Percentiles rank a stretch among this genome's conserved stretches.
These are phyloP conservation scores for Helicoverpa assulta DNA, from an alignment of 2,888 invertebrate genomes.

Conservation along the genomic window DNA sequence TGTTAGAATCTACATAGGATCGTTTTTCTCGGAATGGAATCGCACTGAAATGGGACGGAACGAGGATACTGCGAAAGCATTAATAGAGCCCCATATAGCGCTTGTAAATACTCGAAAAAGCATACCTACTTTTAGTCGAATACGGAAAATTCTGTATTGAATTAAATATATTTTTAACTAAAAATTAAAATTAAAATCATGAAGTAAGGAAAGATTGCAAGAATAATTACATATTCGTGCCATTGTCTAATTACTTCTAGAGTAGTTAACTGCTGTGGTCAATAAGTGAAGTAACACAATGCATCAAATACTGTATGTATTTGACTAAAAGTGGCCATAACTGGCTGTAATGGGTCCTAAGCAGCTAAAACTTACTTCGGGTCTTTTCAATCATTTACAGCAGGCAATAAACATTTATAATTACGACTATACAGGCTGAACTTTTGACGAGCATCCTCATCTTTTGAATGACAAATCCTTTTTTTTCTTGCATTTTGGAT, in stretches of 20 bases:
- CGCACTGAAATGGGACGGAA: background rate
- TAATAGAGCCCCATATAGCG: no score
- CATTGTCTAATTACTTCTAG: background rate
- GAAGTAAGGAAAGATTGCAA: no score
- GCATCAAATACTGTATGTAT: no score
- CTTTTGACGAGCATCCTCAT: conserved; percentile 7
- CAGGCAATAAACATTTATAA: conserved; percentile 14
- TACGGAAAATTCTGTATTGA: background rate
- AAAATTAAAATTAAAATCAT: no score
- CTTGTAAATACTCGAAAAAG: background rate
- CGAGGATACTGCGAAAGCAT: background rate
- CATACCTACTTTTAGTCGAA: background rate
- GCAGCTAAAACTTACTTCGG: background rate
- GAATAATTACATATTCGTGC: no score
- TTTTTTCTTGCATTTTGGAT: background rate
- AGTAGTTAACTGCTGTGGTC: no score
- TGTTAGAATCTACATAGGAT: background rate
- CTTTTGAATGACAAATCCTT: conserved; percentile 9
- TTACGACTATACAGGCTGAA: conserved; percentile 11
- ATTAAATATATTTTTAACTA: no score
- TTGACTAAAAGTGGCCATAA: background rate
- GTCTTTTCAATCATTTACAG: conserved; percentile 5
- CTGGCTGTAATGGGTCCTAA: conserved; percentile 12
- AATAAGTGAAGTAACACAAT: background rate
- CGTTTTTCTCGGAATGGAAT: background rate